phyloP scores from a whole-genome alignment of 2,888 invertebrate genomes.

The Pseudeuparius sepicola region DNA sequence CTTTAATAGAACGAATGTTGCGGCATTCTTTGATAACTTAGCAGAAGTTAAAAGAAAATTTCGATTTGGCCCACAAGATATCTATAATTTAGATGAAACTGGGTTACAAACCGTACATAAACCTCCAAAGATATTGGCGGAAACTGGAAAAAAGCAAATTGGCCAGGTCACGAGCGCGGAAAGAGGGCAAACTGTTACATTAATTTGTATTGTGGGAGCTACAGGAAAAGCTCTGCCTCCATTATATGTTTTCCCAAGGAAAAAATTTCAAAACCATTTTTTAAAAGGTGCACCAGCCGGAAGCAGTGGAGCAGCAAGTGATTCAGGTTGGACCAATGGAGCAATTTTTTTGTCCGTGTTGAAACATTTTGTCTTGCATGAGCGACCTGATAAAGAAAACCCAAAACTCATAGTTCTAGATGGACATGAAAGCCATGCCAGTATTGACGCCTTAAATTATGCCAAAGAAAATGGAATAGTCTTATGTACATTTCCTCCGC shows the following conservation, averaged over 20 bases:
- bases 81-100: slow-evolving; percentile 28
- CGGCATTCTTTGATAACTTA: slow-evolving; percentile 20
- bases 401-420: slow-evolving; percentile 26
- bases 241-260: slow-evolving; percentile 25
- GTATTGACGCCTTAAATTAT: too few species aligned
- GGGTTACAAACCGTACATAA: slow-evolving; percentile 27
- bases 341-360: slow-evolving; percentile 16
- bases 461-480: slow-evolving; percentile 21
- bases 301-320: slow-evolving; percentile 20
- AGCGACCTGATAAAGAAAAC: slow-evolving; percentile 22
- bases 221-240: slow-evolving; percentile 23
- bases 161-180: slow-evolving; percentile 23
- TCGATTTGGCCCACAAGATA: slow-evolving; percentile 18
- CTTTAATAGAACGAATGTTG: slow-evolving; percentile 26
- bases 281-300: slow-evolving; percentile 22
- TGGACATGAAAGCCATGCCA: slow-evolving; percentile 31
- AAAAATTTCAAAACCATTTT: slow-evolving; percentile 23
- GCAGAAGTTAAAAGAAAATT: slow-evolving; percentile 6
- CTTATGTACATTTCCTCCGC: slow-evolving; percentile 24
- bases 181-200: slow-evolving; percentile 26
- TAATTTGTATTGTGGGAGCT: slow-evolving; percentile 23
- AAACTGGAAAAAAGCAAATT: slow-evolving; percentile 27
- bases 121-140: slow-evolving; percentile 27
- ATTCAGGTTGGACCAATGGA: slow-evolving; percentile 28
- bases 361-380: slow-evolving; percentile 18